Percentiles rank a stretch among this genome's conserved stretches.
phyloP scores from a whole-genome alignment of 1,140 invertebrate species.

The Brachionus rotundiformis region DNA sequence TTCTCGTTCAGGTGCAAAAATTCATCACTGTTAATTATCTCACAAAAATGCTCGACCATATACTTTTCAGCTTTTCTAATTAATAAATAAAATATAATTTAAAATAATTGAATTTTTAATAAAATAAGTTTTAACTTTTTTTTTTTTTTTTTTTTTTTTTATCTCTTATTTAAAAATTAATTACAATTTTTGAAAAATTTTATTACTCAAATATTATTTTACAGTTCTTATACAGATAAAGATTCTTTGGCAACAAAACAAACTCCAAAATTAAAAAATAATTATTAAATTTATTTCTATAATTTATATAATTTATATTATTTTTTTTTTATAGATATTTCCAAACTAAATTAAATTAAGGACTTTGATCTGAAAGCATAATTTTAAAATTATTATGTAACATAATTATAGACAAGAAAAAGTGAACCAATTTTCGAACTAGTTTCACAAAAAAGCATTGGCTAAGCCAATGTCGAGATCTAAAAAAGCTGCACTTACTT shows the following conservation, averaged over 20 bases:
- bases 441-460: no score
- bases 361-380: background rate
- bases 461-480: no score
- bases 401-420: background rate
- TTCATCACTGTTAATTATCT: slow-evolving; percentile 85
- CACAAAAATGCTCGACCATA: slow-evolving; percentile 83
- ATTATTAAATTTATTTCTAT: no score
- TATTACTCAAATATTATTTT: no score
- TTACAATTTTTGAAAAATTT: no score
- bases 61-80: slow-evolving; percentile 73
- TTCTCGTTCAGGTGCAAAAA: slow-evolving; percentile 78
- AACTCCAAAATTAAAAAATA: no score
- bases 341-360: background rate
- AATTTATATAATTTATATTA: no score
- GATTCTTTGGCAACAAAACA: no score
- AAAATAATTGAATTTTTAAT: background rate
- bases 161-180: no score
- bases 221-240: no score
- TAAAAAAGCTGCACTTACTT: slow-evolving; percentile 63
- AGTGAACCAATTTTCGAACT: background rate
- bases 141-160: background rate
- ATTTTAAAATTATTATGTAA: background rate
- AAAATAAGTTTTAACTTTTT: background rate
- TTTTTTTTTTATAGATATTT: no score
- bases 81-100: background rate